Percentiles rank a stretch among this genome's conserved stretches.
phyloP scores from a whole-genome alignment of 2,888 invertebrate genomes.

The Eristalis intricaria region DNA sequence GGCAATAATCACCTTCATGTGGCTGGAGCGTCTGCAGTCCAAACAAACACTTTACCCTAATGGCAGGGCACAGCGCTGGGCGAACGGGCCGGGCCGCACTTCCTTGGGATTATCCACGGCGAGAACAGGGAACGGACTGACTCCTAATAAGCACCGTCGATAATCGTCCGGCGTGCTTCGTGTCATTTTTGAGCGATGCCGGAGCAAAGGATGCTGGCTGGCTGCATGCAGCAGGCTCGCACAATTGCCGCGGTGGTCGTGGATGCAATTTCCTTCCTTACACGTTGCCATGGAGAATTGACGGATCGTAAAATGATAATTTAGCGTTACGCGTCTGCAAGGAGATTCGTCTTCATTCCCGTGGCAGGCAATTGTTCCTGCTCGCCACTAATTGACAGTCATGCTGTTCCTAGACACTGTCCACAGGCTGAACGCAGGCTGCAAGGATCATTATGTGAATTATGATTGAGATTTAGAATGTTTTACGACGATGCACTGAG shows the following conservation, averaged over 20 bases:
- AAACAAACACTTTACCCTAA: slow-evolving; percentile 71
- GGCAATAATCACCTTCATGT: slow-evolving; percentile 63
- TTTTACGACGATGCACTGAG: slow-evolving; percentile 23
- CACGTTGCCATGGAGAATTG: slow-evolving; percentile 30
- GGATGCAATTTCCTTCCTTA: slow-evolving; percentile 53
- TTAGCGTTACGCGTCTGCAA: slow-evolving; percentile 36
- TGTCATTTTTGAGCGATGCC: slow-evolving; percentile 60
- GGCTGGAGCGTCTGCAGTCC: slow-evolving; percentile 32
- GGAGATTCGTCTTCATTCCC: slow-evolving; percentile 51
- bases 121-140: slow-evolving; percentile 38
- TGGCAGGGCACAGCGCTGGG: slow-evolving; percentile 44
- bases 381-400: slow-evolving; percentile 63
- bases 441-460: slow-evolving; percentile 67
- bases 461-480: slow-evolving; percentile 65
- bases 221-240: neutral
- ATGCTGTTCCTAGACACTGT: slow-evolving; percentile 46
- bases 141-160: slow-evolving; percentile 69
- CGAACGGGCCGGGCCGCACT: slow-evolving; percentile 7
- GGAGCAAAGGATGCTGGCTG: slow-evolving; percentile 30
- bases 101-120: slow-evolving; percentile 42
- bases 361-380: slow-evolving; percentile 50
- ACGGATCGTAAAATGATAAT: slow-evolving; percentile 64
- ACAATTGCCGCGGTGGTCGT: slow-evolving; percentile 7
- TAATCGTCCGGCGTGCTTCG: slow-evolving; percentile 61
- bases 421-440: slow-evolving; percentile 3